phyloP scores from a whole-genome alignment of 2,888 invertebrate species.

The Ommatoiulus sabulosus region DNA sequence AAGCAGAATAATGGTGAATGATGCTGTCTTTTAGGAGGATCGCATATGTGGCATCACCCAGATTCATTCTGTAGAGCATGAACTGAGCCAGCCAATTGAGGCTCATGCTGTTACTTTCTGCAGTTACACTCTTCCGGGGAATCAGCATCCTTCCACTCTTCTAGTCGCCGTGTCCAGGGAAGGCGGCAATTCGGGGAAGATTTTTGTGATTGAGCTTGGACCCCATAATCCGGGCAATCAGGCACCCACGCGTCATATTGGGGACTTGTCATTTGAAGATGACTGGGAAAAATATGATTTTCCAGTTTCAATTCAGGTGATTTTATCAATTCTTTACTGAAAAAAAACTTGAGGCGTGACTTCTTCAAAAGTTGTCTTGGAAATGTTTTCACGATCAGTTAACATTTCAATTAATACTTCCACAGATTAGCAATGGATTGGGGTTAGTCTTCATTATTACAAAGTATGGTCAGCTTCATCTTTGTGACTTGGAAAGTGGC shows the following conservation, averaged over 20 bases:
- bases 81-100: conserved; percentile 67
- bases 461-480: conserved; percentile 67
- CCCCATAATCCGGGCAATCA: conserved; percentile 67
- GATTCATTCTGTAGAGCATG: conserved; percentile 66
- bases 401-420: background rate
- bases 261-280: conserved; percentile 66
- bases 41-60: conserved; percentile 67
- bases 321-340: background rate
- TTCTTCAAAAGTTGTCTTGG: background rate
- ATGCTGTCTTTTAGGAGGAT: conserved; percentile 64
- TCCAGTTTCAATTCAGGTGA: conserved; percentile 67
- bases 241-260: conserved; percentile 66
- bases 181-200: conserved; percentile 66
- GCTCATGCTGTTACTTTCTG: conserved; percentile 67
- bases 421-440: conserved; percentile 66
- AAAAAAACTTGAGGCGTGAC: background rate
- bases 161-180: conserved; percentile 66
- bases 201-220: conserved; percentile 68
- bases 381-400: background rate
- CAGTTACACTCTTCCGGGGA: conserved; percentile 66
- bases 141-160: conserved; percentile 66
- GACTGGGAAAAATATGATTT: conserved; percentile 67
- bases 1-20: background rate
- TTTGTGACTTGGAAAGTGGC: conserved; percentile 68
- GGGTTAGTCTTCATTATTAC: conserved; percentile 67